A percentile compares a stretch with the other conserved stretches of the same genome.
phyloP scores from a whole-genome alignment of 2,797 vertebrate genomes.

The Rhyacichthys aspro region DNA sequence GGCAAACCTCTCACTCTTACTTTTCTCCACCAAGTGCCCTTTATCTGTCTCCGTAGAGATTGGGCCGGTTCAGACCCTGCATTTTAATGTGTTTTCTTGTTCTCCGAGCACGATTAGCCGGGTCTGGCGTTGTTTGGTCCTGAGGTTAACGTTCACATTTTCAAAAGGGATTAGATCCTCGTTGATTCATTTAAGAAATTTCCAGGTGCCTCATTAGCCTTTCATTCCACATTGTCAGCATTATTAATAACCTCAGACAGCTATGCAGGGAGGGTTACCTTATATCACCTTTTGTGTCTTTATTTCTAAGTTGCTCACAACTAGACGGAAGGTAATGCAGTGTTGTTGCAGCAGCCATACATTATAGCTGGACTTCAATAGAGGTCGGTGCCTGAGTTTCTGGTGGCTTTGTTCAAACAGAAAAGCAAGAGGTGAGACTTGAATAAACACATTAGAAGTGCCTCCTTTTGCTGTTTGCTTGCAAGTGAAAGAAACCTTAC shows the following conservation, averaged over 20 bases:
- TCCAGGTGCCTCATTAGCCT: background rate
- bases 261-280: background rate
- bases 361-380: background rate
- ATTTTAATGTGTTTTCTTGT: constrained; percentile 9
- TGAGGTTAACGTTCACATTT: no score
- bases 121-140: background rate
- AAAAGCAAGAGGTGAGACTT: no score
- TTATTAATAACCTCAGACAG: no score
- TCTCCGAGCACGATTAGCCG: background rate
- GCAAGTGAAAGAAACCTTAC: no score
- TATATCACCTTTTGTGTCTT: background rate
- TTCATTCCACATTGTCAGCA: background rate
- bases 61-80: constrained; percentile 11
- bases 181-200: background rate
- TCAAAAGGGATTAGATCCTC: no score
- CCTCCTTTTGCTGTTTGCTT: no score
- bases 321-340: background rate
- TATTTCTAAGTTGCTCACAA: constrained; percentile 3
- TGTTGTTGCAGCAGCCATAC: no score
- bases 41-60: constrained; percentile 63
- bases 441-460: no score
- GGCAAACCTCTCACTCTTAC: constrained; percentile 25
- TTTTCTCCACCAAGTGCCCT: constrained; percentile 48
- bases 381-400: background rate
- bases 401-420: no score